These are phyloP conservation scores for Ciconia nigra DNA, from an alignment of 2,797 vertebrate species.

Conservation along the genomic window DNA sequence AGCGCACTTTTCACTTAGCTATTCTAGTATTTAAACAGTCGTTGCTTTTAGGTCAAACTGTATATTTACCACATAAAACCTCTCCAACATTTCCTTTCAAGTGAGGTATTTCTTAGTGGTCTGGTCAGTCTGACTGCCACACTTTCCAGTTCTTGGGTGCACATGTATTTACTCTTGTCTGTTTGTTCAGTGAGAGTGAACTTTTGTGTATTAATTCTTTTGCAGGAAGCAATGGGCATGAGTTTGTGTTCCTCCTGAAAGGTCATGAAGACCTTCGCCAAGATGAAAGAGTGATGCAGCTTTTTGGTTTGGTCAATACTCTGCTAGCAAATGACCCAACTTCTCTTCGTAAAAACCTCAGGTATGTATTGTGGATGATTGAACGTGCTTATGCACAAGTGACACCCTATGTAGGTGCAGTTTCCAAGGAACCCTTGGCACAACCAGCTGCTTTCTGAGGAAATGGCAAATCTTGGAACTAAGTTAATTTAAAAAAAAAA, in stretches of 20 bases:
- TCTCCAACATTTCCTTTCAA: not conserved
- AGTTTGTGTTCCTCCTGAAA: conserved; percentile 98
- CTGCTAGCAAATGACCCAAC: conserved; percentile 96
- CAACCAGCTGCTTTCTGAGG: not conserved
- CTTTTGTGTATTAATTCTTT: not conserved
- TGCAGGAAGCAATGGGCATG: conserved; percentile 96
- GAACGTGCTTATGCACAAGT: not conserved
- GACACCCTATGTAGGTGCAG: fast-evolving
- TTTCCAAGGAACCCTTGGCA: not conserved
- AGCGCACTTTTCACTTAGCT: not conserved
- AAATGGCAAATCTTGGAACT: not conserved
- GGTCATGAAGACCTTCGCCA: conserved; percentile 97
- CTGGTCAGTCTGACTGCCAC: not conserved
- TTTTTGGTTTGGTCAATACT: conserved; percentile 97
- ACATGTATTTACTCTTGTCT: not conserved
- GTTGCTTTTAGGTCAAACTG: not conserved
- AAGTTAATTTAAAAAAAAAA: not conserved
- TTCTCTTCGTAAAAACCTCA: conserved; percentile 97
- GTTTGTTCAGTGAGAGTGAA: not conserved
- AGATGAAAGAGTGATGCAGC: conserved; percentile 98
- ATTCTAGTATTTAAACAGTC: not conserved
- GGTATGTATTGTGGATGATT: conserved; percentile 67
- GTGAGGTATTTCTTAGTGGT: not conserved
- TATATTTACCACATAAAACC: not conserved
- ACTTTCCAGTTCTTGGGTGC: not conserved